A percentile compares a stretch with the other conserved stretches of the same genome.
Evolutionary conservation across 2,888 invertebrate species (phyloP).

Genomic region (Eupithecia subfuscata): DNA sequence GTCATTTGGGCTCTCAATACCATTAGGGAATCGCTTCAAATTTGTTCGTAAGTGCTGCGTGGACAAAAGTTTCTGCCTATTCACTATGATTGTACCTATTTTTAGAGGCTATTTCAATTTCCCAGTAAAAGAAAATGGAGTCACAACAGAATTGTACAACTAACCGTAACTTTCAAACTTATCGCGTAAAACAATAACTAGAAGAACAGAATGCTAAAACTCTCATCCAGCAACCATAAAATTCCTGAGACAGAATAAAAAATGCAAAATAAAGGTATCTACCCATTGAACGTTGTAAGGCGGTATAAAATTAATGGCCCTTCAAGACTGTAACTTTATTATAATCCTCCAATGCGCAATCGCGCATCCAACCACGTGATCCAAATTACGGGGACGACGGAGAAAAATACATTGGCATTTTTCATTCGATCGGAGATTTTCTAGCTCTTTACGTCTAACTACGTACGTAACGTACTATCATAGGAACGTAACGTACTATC

Average conservation of each 20-base stretch:
- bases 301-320: slow-evolving; percentile 67
- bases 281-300: slow-evolving; percentile 53
- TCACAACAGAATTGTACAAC: not conserved
- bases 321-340: slow-evolving; percentile 66
- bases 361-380: slow-evolving; percentile 69
- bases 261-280: slow-evolving; percentile 39
- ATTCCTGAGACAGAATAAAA: slow-evolving; percentile 32
- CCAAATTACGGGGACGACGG: slow-evolving; percentile 69
- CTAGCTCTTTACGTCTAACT: not conserved
- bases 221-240: slow-evolving; percentile 21
- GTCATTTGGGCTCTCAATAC: not conserved
- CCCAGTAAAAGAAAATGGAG: not conserved
- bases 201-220: not conserved
- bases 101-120: not conserved
- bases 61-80: not conserved
- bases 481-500: no score
- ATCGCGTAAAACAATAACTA: not conserved
- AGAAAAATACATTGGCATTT: slow-evolving; percentile 75
- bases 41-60: no score
- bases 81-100: not conserved
- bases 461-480: no score
- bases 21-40: no score
- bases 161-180: not conserved
- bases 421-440: slow-evolving; percentile 47
- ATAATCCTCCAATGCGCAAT: slow-evolving; percentile 68